Conservation (phyloP, 2,113 vertebrate species). For the Eulemur macaco region DNA sequence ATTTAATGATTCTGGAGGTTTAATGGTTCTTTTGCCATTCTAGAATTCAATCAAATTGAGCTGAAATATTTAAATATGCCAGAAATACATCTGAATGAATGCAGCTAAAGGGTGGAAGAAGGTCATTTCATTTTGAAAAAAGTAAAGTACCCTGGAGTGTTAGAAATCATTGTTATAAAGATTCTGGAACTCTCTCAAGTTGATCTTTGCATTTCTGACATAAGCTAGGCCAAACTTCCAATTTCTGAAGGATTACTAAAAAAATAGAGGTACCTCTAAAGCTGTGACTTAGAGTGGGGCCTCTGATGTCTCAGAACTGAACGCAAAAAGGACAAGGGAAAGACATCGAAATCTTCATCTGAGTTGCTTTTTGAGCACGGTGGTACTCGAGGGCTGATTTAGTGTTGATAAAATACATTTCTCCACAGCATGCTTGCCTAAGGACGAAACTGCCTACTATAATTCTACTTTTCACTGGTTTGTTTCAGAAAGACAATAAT, state of each 20-base stretch:
- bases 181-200: neutral
- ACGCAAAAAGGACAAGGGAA: neutral
- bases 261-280: neutral
- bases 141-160: neutral
- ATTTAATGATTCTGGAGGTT: conserved; percentile 43
- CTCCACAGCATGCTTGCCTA: neutral
- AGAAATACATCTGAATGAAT: neutral
- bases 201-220: neutral
- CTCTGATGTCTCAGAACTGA: neutral
- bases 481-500: neutral
- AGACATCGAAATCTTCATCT: neutral
- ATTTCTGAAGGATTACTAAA: neutral
- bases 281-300: neutral
- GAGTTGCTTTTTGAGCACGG: neutral
- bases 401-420: neutral
- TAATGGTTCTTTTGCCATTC: neutral
- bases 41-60: neutral
- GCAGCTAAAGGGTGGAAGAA: neutral
- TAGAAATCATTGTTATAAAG: neutral
- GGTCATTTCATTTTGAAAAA: neutral
- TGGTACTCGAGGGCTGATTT: neutral
- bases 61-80: conserved; percentile 37
- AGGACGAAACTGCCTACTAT: neutral
- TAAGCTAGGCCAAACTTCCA: neutral
- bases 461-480: neutral